Evolutionary conservation across 92 coral and sea anemone genomes (phyloP).

Genomic region (Pocillopora meandrina): DNA sequence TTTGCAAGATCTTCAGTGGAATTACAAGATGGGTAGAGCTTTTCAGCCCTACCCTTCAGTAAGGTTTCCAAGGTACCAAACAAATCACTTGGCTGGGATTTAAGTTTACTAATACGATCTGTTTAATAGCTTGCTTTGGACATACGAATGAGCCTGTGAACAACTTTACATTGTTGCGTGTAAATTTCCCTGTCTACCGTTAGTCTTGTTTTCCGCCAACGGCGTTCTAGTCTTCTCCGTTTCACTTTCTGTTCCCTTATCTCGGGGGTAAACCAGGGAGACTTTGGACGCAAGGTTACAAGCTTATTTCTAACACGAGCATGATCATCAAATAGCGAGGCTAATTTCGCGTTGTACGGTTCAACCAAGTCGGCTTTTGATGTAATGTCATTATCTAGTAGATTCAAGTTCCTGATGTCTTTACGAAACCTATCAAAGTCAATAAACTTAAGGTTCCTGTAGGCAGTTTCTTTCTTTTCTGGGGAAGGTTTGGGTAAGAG

Average conservation of each 20-base stretch:
- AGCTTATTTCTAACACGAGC: too few species aligned
- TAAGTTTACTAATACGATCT: background rate
- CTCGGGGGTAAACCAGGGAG: conserved; percentile 47
- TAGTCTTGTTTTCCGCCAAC: conserved; percentile 21
- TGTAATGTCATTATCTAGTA: too few species aligned
- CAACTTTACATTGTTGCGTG: conserved; percentile 34
- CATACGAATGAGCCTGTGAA: conserved; percentile 25
- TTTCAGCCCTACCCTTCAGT: background rate
- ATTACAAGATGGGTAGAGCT: background rate
- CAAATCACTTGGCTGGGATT: background rate
- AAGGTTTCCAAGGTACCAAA: background rate
- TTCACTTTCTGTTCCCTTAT: conserved; percentile 13
- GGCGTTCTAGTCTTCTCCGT: conserved; percentile 28
- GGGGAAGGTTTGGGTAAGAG: too few species aligned
- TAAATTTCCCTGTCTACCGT: conserved; percentile 16
- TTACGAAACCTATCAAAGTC: too few species aligned
- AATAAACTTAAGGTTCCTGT: too few species aligned
- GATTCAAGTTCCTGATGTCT: too few species aligned
- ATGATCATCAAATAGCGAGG: too few species aligned
- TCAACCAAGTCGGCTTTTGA: too few species aligned
- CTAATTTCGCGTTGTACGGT: background rate
- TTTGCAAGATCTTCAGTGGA: background rate
- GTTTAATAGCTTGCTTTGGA: conserved; percentile 30
- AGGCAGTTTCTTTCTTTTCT: too few species aligned
- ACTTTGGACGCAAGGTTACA: too few species aligned